Evolutionary conservation across 92 coral and sea anemone genomes (phyloP), one percentile per base, ranked within the genome.

Genomic region (Porites lobata): DNA sequence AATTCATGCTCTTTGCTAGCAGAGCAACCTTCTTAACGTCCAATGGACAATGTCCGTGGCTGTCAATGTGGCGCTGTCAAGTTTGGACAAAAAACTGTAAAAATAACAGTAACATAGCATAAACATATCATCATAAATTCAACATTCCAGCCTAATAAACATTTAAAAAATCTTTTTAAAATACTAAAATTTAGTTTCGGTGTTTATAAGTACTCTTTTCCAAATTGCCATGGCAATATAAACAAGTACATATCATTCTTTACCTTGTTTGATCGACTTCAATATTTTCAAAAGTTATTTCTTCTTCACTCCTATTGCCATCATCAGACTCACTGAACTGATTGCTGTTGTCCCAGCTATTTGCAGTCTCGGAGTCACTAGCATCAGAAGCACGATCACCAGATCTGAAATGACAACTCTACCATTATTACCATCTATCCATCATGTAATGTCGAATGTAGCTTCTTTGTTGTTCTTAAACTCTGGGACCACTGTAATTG

Each of bases 261-360:
- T 64, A 64, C 69, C 18, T 64, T 64, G 69, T 64, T 64, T 64
- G 69, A 64, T 64, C 69, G 3, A 64, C 69, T 13, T 64, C 69
- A 3, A 64, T 64, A 64, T 64, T 64, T 64, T 64, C 69, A 64
- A 64, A 64, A 64, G 69, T 64, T 64, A 64, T 18, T 64, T 64
- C 69, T 64, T 64, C 69, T 64, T 64, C 69, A 64, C 69, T 64
- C 69, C 26, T 64, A 64, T 64, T 64, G 69, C 69, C 69, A 64
- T 64, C 69, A 64, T 64, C 69, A 64, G 69, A 64, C 69, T 64
- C 69, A 64, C 69, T 64, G 69, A 64, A 64, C 69, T 64, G 69
- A 64, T 64, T 21, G 15, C 69, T 64, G 20, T 64, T 64, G 69
- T 64, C 69, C 69, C 69, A 29, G 32, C 32, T 29, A 29, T 29